Conservation (phyloP, 2,113 vertebrate species). For the Odontesthes bonariensis region DNA sequence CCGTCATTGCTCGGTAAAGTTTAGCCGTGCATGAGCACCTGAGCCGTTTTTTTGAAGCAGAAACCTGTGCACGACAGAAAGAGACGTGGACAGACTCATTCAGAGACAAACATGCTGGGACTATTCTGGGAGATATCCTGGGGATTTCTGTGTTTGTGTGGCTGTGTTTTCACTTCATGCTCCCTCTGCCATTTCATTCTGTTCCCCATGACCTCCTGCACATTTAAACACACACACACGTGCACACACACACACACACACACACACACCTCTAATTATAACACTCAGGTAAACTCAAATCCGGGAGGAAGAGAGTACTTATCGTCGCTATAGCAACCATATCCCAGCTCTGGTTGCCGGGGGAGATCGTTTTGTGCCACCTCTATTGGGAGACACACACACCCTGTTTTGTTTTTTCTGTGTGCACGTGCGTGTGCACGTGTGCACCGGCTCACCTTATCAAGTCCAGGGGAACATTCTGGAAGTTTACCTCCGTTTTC, state of each 20-base stretch:
- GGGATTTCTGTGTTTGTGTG: conserved; percentile 30
- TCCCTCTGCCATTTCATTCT: conserved; percentile 30
- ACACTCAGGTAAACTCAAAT: conserved; percentile 74
- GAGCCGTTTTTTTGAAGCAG: neutral
- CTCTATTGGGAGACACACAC: conserved; percentile 69
- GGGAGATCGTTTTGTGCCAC: conserved; percentile 80
- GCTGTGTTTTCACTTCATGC: conserved; percentile 29
- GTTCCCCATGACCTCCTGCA: conserved; percentile 37
- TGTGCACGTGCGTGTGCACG: conserved; percentile 15
- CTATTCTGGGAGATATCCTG: conserved; percentile 40
- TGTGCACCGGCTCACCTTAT: too few relatives aligned
- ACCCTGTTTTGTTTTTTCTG: conserved; percentile 10
- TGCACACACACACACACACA: conserved; percentile 44
- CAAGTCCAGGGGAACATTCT: neutral
- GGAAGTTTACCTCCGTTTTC: neutral
- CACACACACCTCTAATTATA: conserved; percentile 59
- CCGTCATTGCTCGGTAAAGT: too few relatives aligned
- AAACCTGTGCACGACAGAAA: too few relatives aligned
- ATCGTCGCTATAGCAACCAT: conserved; percentile 88
- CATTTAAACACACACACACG: conserved; percentile 34
- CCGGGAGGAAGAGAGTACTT: conserved; percentile 82
- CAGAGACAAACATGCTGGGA: conserved; percentile 24
- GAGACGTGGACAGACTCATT: neutral
- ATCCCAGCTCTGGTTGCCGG: conserved; percentile 81
- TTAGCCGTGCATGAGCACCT: neutral